Base-by-base conservation (phyloP, 2,888 invertebrate species). In the Agriopis marginaria region DNA sequence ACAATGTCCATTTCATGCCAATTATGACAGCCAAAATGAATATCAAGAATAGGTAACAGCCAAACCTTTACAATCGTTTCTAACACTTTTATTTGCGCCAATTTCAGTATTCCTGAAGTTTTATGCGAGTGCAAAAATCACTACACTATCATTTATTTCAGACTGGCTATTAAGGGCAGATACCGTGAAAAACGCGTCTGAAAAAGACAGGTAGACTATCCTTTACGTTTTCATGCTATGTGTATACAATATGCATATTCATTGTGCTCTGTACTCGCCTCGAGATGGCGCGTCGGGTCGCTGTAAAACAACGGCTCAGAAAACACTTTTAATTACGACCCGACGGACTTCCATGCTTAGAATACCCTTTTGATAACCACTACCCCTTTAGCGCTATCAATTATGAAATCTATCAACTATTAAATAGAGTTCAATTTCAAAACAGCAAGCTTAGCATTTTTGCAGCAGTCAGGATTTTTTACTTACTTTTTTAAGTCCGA, bases 261-360 rank as follows among this genome's bases (percentile, higher is more conserved):
- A 84, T 81, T 82, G 80, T 81, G 78, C 78, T 81, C 79, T 78
- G 78, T 79, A 79, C 81, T 77, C 79, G 83, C 82, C 77, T 81
- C 83, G 85, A 87, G 87, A 87, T 86, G 83, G 82, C 65, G 67
- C 68, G 68, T 64, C 80, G 81, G 84, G 79, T 79, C 77, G 80
- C 81, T 83, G 82, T 87, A 86, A 86, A 87, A 88, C 87, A 87
- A 88, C 86, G 79, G 80, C 79, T 82, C 83, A 81, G 84, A 86
- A 88, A 86, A 86, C 87, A 83, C 85, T 86, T 88, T 87, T 87
- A 88, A 88, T 88, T 87, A 88, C 85, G 79, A 80, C 75, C 79
- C 77, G 84, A 82, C 86, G 86, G 83, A 79, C 83, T 76, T 73
- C 84, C 78, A 79, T 79, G 85, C 84, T 85, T 87, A 84, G 85